Percentiles rank a stretch among this genome's conserved stretches.
Conservation (phyloP, 2,888 invertebrate species). For the Girardia tigrina region DNA sequence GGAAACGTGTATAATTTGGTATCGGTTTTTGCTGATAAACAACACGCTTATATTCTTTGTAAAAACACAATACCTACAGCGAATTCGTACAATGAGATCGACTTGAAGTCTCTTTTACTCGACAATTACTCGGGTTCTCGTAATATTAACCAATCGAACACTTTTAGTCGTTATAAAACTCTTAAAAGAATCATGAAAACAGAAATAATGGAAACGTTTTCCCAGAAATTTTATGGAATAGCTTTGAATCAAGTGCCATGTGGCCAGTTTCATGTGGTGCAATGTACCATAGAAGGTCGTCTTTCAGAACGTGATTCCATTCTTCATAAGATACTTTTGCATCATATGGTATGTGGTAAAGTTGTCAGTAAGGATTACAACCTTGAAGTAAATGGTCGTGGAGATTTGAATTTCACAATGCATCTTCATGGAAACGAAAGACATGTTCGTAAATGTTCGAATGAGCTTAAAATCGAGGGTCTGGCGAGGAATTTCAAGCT, state of each 20-base stretch:
- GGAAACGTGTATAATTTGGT: neutral
- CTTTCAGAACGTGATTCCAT: neutral
- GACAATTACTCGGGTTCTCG: neutral
- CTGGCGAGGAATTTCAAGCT: neutral
- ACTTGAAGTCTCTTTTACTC: neutral
- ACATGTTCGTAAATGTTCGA: neutral
- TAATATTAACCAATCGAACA: neutral
- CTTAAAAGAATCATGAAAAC: neutral
- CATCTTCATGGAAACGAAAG: conserved; percentile 6
- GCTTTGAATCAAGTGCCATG: neutral
- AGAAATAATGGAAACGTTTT: neutral
- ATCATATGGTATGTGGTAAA: neutral
- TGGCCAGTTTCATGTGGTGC: neutral
- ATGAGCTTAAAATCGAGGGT: neutral
- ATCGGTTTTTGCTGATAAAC: neutral
- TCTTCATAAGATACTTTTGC: neutral
- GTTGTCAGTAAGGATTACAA: neutral
- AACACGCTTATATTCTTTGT: neutral
- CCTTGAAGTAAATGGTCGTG: neutral
- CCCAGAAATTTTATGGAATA: conserved; percentile 2
- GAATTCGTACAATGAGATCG: neutral
- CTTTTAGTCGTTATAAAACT: neutral
- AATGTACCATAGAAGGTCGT: neutral
- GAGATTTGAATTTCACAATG: neutral
- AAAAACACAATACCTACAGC: neutral